Evolutionary conservation across 2,888 invertebrate species (phyloP).

Genomic region (Lochmaea crataegi): DNA sequence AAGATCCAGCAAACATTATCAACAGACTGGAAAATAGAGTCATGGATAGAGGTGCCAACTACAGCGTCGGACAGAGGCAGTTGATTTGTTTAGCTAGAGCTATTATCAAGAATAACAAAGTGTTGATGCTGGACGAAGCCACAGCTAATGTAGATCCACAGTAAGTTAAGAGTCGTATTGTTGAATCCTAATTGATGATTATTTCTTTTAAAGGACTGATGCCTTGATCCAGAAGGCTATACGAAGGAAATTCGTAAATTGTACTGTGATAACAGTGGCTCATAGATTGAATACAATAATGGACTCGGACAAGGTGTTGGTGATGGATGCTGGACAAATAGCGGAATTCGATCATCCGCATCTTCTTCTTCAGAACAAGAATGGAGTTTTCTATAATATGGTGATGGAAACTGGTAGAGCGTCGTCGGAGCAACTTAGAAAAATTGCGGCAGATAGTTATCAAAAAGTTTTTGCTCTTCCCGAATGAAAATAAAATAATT

Average conservation of each 20-base stretch:
- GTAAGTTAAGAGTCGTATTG: constrained; percentile 66
- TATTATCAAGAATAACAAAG: constrained; percentile 83
- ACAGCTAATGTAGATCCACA: constrained; percentile 93
- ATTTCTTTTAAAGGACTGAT: constrained; percentile 74
- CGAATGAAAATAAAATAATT: not conserved
- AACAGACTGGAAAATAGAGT: constrained; percentile 76
- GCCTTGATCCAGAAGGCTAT: constrained; percentile 81
- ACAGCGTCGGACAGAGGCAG: constrained; percentile 92
- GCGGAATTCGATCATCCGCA: constrained; percentile 83
- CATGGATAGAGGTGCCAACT: constrained; percentile 81
- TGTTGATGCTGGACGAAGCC: constrained; percentile 91
- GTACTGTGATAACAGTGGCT: constrained; percentile 85
- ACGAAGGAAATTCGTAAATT: constrained; percentile 76
- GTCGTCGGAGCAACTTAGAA: constrained; percentile 44
- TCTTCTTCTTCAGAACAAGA: constrained; percentile 67
- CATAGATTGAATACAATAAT: constrained; percentile 86
- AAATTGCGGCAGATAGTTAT: constrained; percentile 20
- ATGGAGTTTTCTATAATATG: constrained; percentile 61
- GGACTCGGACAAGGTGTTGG: constrained; percentile 84
- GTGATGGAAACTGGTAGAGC: constrained; percentile 74
- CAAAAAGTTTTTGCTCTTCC: constrained; percentile 17
- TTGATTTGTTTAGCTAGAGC: constrained; percentile 90
- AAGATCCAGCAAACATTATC: constrained; percentile 72
- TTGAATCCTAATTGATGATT: too few relatives aligned
- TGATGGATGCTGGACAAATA: constrained; percentile 82